Conservation (phyloP, 2,888 invertebrate genomes). For the Oasisia sp. region DNA sequence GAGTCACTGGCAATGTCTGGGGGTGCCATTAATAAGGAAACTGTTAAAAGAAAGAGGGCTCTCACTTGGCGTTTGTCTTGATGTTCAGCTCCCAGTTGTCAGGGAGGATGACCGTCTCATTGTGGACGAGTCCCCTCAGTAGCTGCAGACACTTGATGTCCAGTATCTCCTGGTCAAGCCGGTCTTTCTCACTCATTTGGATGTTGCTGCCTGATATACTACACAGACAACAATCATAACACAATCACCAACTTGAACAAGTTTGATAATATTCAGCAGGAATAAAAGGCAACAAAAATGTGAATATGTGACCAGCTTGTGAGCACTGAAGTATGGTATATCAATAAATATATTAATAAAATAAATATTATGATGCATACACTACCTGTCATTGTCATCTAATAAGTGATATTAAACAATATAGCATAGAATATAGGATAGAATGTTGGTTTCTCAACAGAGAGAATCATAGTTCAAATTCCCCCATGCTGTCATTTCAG, state of each 20-base stretch:
- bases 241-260: not conserved
- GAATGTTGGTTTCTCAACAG: not conserved
- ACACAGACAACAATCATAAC: conserved; percentile 22
- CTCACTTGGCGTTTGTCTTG: conserved; percentile 40
- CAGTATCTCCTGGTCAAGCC: conserved; percentile 56
- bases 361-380: not conserved
- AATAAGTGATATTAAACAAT: not conserved
- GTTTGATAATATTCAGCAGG: too few relatives aligned
- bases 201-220: conserved; percentile 57
- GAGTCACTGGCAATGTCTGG: too few relatives aligned
- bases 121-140: conserved; percentile 60
- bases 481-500: too few relatives aligned
- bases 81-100: conserved; percentile 56
- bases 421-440: not conserved
- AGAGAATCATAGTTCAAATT: not conserved
- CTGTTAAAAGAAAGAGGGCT: not conserved
- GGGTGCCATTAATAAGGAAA: not conserved
- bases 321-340: too few relatives aligned
- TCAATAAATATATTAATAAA: too few relatives aligned
- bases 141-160: conserved; percentile 64
- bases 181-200: conserved; percentile 56
- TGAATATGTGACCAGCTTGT: too few relatives aligned
- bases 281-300: not conserved
- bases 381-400: not conserved
- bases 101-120: conserved; percentile 61